Evolutionary conservation across 2,797 vertebrate genomes (phyloP).

Genomic region (Platalea minor): DNA sequence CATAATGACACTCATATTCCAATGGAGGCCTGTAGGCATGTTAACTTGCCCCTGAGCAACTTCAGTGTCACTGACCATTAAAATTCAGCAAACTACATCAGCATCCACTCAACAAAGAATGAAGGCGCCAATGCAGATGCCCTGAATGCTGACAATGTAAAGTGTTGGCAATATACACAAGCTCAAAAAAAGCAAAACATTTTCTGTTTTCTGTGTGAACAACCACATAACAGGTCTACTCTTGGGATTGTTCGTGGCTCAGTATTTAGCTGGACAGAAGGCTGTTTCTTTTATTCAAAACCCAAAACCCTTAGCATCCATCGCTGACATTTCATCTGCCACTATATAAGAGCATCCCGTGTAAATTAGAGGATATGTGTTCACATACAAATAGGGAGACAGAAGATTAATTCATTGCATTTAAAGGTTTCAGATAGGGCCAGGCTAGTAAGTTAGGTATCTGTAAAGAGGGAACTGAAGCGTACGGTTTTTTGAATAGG

Average conservation of each 20-base stretch:
- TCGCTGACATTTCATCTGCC: background rate
- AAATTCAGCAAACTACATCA: background rate
- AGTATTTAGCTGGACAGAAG: background rate
- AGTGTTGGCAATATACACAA: background rate
- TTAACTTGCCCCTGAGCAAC: background rate
- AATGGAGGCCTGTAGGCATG: background rate
- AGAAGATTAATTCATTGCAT: background rate
- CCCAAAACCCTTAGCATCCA: background rate
- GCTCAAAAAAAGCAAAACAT: background rate
- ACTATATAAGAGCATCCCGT: background rate
- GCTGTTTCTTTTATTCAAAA: background rate
- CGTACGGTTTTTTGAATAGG: fast-evolving
- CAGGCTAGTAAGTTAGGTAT: background rate
- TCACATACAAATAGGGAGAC: background rate
- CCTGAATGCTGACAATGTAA: background rate
- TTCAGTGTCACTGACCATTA: background rate
- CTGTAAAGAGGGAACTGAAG: background rate
- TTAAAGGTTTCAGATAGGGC: background rate
- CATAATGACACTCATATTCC: background rate
- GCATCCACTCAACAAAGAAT: background rate
- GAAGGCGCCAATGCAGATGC: background rate
- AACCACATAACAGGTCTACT: background rate
- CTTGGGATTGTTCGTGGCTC: background rate
- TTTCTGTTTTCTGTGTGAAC: background rate
- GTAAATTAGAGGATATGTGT: background rate